phyloP scores from a whole-genome alignment of 2,888 invertebrate species.

The Caenorhabditis imperialis region DNA sequence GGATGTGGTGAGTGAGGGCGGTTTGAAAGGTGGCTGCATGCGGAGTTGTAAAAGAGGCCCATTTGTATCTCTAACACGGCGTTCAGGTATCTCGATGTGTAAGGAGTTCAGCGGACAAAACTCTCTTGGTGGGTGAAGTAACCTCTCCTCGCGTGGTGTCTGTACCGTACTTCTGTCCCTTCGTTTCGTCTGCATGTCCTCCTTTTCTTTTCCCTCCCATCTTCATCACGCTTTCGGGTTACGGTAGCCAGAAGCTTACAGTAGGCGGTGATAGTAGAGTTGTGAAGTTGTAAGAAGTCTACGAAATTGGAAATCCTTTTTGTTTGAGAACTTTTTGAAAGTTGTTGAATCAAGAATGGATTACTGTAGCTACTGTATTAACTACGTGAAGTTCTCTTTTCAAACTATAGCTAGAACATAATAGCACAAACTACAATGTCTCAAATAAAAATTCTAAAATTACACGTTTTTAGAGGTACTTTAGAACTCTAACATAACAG shows the following conservation, averaged over 20 bases:
- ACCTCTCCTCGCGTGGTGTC: constrained; percentile 4
- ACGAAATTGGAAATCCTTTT: too few relatives aligned
- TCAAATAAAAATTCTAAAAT: too few relatives aligned
- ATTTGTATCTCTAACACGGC: not conserved
- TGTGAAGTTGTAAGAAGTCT: too few relatives aligned
- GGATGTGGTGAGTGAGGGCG: constrained; percentile 87
- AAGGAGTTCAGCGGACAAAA: constrained; percentile 56
- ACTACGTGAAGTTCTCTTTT: too few relatives aligned
- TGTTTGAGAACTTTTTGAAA: too few relatives aligned
- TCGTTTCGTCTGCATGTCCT: constrained; percentile 13
- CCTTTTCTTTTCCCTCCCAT: constrained; percentile 1
- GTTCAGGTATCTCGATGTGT: constrained; percentile 60
- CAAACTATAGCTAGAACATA: too few relatives aligned
- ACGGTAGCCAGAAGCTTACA: not conserved
- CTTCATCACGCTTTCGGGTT: not conserved
- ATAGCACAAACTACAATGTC: too few relatives aligned
- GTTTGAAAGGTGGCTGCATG: not conserved
- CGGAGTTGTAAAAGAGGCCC: not conserved
- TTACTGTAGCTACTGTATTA: too few relatives aligned
- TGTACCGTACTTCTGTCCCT: not conserved
- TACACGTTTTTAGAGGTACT: too few relatives aligned
- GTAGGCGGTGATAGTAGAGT: too few relatives aligned
- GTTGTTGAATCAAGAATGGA: too few relatives aligned
- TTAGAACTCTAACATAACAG: too few relatives aligned
- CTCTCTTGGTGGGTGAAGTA: constrained; percentile 49